phyloP scores from a whole-genome alignment of 2,113 vertebrate genomes.

The Chaetops frenatus region DNA sequence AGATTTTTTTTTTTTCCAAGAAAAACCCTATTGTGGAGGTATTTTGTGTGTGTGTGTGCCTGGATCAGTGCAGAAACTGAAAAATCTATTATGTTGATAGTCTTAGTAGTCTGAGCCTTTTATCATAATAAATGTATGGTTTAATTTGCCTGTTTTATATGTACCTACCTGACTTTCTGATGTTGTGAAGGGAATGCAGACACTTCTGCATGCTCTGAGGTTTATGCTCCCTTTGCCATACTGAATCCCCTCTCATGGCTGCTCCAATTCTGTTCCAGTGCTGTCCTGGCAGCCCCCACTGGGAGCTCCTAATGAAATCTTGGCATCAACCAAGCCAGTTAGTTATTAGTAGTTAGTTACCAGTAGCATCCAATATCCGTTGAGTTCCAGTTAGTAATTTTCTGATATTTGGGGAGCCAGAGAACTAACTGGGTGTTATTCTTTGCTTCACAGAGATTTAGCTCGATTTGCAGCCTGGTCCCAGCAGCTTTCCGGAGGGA shows the following conservation, averaged over 20 bases:
- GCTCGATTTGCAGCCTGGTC: not conserved
- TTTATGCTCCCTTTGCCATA: not conserved
- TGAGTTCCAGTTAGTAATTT: not conserved
- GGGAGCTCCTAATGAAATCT: not conserved
- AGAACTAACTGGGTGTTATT: not conserved
- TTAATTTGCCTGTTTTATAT: not conserved
- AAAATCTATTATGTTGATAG: not conserved
- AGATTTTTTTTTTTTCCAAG: not conserved
- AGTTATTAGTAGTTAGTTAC: not conserved
- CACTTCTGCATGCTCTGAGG: not conserved
- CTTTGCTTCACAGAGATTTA: not conserved
- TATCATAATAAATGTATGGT: not conserved
- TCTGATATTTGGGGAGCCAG: not conserved
- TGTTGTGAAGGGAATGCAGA: not conserved
- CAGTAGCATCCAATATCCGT: rapidly evolving
- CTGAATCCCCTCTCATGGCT: not conserved
- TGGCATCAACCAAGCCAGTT: not conserved
- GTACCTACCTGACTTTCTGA: not conserved
- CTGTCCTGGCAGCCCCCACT: not conserved
- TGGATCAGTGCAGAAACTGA: not conserved
- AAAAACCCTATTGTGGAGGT: not conserved
- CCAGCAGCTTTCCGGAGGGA: constrained; percentile 54
- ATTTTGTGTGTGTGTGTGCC: not conserved
- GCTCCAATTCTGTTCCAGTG: not conserved
- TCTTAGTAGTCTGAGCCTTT: not conserved